These are phyloP conservation scores for Daktulosphaira vitifoliae DNA, from an alignment of 1,140 invertebrate species.

Conservation along the genomic window DNA sequence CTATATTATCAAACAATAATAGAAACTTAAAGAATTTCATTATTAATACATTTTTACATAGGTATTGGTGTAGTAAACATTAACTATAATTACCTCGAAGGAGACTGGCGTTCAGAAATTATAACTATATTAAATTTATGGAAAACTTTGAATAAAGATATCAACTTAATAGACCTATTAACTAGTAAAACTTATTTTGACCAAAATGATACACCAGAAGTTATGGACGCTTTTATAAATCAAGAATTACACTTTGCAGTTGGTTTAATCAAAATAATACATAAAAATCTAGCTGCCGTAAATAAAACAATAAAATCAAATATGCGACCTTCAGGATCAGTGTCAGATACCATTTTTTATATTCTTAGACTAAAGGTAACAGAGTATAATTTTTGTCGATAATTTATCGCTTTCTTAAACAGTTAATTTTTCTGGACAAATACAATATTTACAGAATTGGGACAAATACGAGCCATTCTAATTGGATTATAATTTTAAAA, in stretches of 20 bases:
- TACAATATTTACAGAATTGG: background rate
- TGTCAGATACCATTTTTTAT: slow-evolving; percentile 48
- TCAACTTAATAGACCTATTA: background rate
- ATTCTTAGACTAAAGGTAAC: slow-evolving; percentile 53
- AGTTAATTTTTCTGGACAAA: background rate
- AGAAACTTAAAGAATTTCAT: background rate
- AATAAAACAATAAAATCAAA: slow-evolving; percentile 56
- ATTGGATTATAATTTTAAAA: too few relatives aligned
- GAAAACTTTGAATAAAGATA: slow-evolving; percentile 57
- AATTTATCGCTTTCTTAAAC: background rate
- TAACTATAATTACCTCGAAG: slow-evolving; percentile 43
- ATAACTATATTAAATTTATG: slow-evolving; percentile 61
- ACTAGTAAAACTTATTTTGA: background rate
- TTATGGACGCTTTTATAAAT: slow-evolving; percentile 48
- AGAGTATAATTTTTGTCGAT: background rate
- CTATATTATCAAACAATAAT: background rate
- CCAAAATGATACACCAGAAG: slow-evolving; percentile 44
- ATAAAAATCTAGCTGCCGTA: slow-evolving; percentile 51
- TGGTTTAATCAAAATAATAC: slow-evolving; percentile 47
- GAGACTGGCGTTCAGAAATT: slow-evolving; percentile 52
- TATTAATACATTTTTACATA: background rate
- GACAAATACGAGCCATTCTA: too few relatives aligned
- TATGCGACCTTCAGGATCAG: slow-evolving; percentile 47
- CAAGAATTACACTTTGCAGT: slow-evolving; percentile 51
- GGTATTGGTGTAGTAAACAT: background rate